Evolutionary conservation across 2,888 invertebrate genomes (phyloP), one percentile per base, ranked within the genome.

Genomic region (Andrena praecox): DNA sequence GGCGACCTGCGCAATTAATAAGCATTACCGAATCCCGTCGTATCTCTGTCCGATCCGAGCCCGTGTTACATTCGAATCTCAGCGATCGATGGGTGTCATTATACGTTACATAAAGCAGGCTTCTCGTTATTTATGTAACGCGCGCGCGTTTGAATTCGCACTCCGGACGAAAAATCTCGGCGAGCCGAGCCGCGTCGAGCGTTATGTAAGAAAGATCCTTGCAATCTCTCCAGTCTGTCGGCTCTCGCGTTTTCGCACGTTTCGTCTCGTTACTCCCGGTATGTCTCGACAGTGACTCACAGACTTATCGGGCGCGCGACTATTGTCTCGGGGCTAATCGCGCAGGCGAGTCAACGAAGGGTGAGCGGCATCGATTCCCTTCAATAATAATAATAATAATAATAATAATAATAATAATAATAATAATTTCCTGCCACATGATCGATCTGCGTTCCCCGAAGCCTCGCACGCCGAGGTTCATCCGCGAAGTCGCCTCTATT

Each of bases 401-500:
- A n/a, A n/a, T n/a, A n/a, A n/a, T n/a, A n/a, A n/a, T n/a, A n/a
- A n/a, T n/a, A n/a, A n/a, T n/a, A n/a, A n/a, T n/a, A n/a, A n/a
- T n/a, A n/a, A n/a, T 62, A 73, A 85, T 75, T 77, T 70, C 54
- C 74, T 54, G 52, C 66, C 66, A 69, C 20, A 59, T 67, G n/a
- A 29, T 59, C 50, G 67, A 42, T 64, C 27, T n/a, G 2, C 8
- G 12, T 42, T 2, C 20, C 10, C 48, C 31, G n/a, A 24, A 31
- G 50, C 16, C n/a, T 4, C 8, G 5, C 5, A 5, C n/a, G 35
- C n/a, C 27, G 2, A 16, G 5, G 16, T 29, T 50, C 50, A 31
- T 75, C 50, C 27, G 4, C 50, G 64, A 74, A 67, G 76, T 77
- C 71, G 54, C 7, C 64, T 82, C 79, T 77, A 84, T 85, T 85